These are phyloP conservation scores for Scortum barcoo DNA, from an alignment of 2,113 vertebrate species.

Conservation along the genomic window DNA sequence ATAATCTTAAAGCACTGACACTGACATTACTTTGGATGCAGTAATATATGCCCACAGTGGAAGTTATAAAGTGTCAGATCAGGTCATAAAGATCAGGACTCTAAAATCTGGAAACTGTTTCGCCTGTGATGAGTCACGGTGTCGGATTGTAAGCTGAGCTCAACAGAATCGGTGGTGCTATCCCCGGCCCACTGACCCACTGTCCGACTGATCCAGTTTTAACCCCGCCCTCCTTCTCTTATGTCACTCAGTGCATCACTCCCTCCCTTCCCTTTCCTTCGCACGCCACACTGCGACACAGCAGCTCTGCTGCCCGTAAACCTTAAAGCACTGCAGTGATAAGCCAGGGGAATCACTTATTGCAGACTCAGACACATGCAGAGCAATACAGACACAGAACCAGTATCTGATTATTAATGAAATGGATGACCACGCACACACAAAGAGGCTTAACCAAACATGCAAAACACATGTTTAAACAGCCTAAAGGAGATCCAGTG, in stretches of 20 bases:
- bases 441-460: neutral
- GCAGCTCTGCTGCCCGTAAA: slow-evolving; percentile 12
- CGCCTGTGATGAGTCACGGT: neutral
- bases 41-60: slow-evolving; percentile 12
- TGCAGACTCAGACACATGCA: neutral
- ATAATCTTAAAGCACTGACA: neutral
- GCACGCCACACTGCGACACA: slow-evolving; percentile 31
- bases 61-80: slow-evolving; percentile 22
- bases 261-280: slow-evolving; percentile 14
- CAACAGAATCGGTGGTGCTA: slow-evolving; percentile 31
- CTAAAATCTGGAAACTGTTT: neutral
- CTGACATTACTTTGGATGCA: neutral
- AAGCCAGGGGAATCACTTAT: neutral
- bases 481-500: neutral
- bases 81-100: slow-evolving; percentile 1
- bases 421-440: no score
- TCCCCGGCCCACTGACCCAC: slow-evolving; percentile 56
- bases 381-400: neutral
- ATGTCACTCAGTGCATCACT: slow-evolving; percentile 28
- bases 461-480: neutral
- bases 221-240: slow-evolving; percentile 13
- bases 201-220: slow-evolving; percentile 63
- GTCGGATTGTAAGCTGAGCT: slow-evolving; percentile 37
- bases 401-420: neutral
- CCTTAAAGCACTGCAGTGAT: slow-evolving; percentile 11